Evolutionary conservation across 2,888 invertebrate genomes (phyloP).

Genomic region (Synanthedon myopaeformis): DNA sequence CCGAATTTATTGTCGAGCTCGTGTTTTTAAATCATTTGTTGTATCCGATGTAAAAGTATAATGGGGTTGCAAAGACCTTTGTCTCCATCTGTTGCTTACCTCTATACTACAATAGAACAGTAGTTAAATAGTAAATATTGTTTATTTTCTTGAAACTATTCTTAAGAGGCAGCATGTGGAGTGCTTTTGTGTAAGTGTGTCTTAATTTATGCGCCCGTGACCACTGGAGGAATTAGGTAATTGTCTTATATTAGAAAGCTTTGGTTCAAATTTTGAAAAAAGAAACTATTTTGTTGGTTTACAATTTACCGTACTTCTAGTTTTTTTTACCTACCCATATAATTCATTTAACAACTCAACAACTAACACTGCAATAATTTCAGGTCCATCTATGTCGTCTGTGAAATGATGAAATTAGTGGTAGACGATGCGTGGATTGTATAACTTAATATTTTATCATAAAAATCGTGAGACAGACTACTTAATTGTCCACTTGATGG

Average conservation of each 20-base stretch:
- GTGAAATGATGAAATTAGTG: too few relatives aligned
- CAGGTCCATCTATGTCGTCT: too few relatives aligned
- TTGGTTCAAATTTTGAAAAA: too few relatives aligned
- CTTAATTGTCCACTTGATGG: too few relatives aligned
- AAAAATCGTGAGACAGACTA: too few relatives aligned
- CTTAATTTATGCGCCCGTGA: slow-evolving; percentile 52
- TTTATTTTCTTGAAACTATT: slow-evolving; percentile 57
- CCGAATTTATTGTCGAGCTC: slow-evolving; percentile 37
- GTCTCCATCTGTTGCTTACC: slow-evolving; percentile 49
- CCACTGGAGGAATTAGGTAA: slow-evolving; percentile 48
- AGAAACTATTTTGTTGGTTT: too few relatives aligned
- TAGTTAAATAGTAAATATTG: slow-evolving; percentile 54
- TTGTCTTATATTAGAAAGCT: slow-evolving; percentile 52
- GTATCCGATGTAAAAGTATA: slow-evolving; percentile 42
- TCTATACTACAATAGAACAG: slow-evolving; percentile 38
- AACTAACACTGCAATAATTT: too few relatives aligned
- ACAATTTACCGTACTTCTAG: too few relatives aligned
- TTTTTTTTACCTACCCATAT: too few relatives aligned
- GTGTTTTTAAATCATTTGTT: slow-evolving; percentile 52
- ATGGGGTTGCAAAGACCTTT: slow-evolving; percentile 51
- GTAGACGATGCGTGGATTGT: too few relatives aligned
- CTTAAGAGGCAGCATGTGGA: slow-evolving; percentile 59
- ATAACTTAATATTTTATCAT: too few relatives aligned
- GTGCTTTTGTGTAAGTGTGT: slow-evolving; percentile 38
- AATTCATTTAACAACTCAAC: too few relatives aligned